phyloP scores from a whole-genome alignment of 2,888 invertebrate species.

The Automeris io region DNA sequence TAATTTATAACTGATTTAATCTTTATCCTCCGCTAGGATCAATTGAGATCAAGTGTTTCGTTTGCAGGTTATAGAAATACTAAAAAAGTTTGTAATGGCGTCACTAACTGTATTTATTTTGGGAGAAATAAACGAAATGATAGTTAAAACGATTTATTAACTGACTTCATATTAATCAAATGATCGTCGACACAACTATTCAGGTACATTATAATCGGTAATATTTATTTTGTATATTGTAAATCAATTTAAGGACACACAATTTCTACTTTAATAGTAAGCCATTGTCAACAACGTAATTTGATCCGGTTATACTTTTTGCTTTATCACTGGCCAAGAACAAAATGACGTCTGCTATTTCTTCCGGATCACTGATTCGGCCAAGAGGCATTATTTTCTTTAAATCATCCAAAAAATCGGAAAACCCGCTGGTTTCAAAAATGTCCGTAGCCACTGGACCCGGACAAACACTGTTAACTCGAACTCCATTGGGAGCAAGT shows the following conservation, averaged over 20 bases:
- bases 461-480: constrained; percentile 83
- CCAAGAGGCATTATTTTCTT: constrained; percentile 11
- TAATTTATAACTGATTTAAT: too few species aligned
- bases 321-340: constrained; percentile 23
- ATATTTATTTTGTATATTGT: too few species aligned
- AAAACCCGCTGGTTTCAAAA: constrained; percentile 57
- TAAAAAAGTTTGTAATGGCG: too few species aligned
- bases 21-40: too few species aligned
- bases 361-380: constrained; percentile 18
- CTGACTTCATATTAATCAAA: too few species aligned
- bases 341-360: constrained; percentile 24
- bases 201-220: too few species aligned
- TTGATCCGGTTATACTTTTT: constrained; percentile 23
- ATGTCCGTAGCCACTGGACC: constrained; percentile 76
- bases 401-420: constrained; percentile 46
- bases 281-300: constrained; percentile 22
- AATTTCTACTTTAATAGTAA: constrained; percentile 8
- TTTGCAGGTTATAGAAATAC: too few species aligned
- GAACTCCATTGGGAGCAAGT: constrained; percentile 71
- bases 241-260: background rate
- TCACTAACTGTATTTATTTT: too few species aligned
- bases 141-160: too few species aligned
- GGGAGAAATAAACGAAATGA: too few species aligned
- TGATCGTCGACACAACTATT: too few species aligned
- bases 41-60: too few species aligned